Conservation (phyloP, 2,888 invertebrate genomes). For the Actias luna region DNA sequence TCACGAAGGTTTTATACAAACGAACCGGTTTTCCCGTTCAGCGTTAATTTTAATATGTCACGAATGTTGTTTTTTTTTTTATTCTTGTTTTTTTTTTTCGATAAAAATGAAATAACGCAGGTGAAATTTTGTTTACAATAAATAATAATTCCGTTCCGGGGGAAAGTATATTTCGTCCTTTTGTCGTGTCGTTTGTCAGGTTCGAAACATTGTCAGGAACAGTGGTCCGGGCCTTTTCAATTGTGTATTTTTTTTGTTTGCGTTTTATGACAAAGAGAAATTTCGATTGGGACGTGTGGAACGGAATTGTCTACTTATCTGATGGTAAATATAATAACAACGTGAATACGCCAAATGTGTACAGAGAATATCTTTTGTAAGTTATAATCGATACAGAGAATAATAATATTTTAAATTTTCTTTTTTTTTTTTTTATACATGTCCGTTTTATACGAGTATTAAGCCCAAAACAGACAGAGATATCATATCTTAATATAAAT, state of each 20-base stretch:
- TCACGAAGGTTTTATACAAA: no score
- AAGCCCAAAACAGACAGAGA: no score
- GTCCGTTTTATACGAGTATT: no score
- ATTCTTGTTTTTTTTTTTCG: neutral
- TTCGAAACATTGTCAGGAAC: conserved; percentile 3
- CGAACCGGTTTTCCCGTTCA: no score
- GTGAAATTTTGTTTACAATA: neutral
- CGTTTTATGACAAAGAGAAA: conserved; percentile 4
- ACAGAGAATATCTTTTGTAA: no score
- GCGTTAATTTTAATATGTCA: no score
- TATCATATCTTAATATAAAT: no score
- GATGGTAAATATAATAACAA: neutral
- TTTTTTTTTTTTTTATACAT: no score
- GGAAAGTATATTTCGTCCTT: conserved; percentile 5
- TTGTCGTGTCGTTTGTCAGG: neutral
- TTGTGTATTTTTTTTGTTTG: conserved; percentile 7
- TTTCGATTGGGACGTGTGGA: neutral
- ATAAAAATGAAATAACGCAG: neutral
- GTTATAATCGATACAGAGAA: no score
- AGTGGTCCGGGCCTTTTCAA: neutral
- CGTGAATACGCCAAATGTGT: no score
- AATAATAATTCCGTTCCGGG: neutral
- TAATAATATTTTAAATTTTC: no score
- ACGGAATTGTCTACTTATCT: neutral
- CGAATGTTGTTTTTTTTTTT: no score